A percentile compares a stretch with the other conserved stretches of the same genome.
These are phyloP conservation scores for Anoplopoma fimbria DNA, from an alignment of 2,113 vertebrate species.

Conservation along the genomic window DNA sequence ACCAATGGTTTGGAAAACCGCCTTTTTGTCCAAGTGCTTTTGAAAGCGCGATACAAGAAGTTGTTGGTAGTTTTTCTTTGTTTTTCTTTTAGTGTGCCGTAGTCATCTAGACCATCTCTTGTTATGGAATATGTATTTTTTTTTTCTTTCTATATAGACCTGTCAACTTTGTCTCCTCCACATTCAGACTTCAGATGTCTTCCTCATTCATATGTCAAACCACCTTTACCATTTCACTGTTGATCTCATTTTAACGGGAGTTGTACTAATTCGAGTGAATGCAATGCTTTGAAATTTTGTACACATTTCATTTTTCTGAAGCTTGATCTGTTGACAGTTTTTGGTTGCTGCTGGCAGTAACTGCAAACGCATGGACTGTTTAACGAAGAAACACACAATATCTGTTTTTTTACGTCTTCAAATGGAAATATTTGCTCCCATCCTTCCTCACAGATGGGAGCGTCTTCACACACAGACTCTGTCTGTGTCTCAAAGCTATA, in stretches of 20 bases:
- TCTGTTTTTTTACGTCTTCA: conserved; percentile 31
- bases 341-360: conserved; percentile 84
- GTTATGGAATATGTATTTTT: conserved; percentile 38
- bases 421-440: conserved; percentile 32
- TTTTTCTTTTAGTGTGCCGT: conserved; percentile 3
- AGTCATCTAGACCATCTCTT: conserved; percentile 43
- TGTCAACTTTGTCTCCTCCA: conserved; percentile 29
- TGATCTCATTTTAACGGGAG: conserved; percentile 38
- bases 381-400: conserved; percentile 49
- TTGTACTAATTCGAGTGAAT: conserved; percentile 27
- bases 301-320: conserved; percentile 36
- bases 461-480: conserved; percentile 35
- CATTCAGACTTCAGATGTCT: conserved; percentile 43
- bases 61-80: conserved; percentile 30
- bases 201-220: conserved; percentile 39
- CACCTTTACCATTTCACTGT: conserved; percentile 36
- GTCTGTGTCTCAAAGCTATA: conserved; percentile 60
- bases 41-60: conserved; percentile 63
- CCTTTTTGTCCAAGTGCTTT: conserved; percentile 81
- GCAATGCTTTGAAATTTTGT: conserved; percentile 31
- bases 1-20: conserved; percentile 74
- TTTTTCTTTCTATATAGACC: conserved; percentile 13
- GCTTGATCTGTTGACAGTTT: conserved; percentile 59
- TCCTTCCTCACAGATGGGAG: conserved; percentile 39
- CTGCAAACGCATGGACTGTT: conserved; percentile 59